Base-by-base conservation (phyloP, 2,797 vertebrate genomes). In the Coreius guichenoti region DNA sequence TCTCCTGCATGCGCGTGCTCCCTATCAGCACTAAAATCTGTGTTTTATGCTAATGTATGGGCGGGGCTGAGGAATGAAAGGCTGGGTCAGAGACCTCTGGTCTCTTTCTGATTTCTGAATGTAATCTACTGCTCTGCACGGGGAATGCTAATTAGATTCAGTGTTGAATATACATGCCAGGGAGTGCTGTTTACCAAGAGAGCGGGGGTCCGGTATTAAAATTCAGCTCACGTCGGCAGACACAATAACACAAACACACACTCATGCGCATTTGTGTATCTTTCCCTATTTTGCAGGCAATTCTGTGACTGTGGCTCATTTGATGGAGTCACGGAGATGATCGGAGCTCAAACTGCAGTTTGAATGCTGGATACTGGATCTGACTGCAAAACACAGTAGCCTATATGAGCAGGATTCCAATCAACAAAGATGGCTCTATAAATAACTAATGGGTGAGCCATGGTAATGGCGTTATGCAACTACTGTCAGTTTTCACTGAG, bases 61-160 rank as follows among this genome's bases (percentile, higher is more conserved):
- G 87, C 83, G 83, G 82, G 87, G 14, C 56, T 83, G 76, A 74
- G 78, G 82, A 86, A 83, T 80, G 83, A 90, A 90, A 91, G 91
- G 90, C 83, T 88, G 91, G 91, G 92, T 93, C 80, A 80, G 54
- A 84, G 86, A 80, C 88, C 89, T 63, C 29, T 88, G 81, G 83
- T 89, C 84, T 87, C n/a, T 80, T 68, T 54, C 77, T 87, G 88
- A 87, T 72, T 77, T 82, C 84, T 56, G 86, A 82, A 80, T 89
- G 87, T 83, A 83, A 84, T 84, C 86, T 85, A 86, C 83, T 86
- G 88, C 84, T 88, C 89, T 87, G 89, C 85, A 79, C 5, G 29
- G 72, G 77, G 92, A 93, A 92, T 91, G 89, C 89, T 90, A 90
- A 93, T 89, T 83, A 87, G 75, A 86, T 86, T 82, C 65, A 8